A percentile compares a stretch with the other conserved stretches of the same genome.
Evolutionary conservation across 2,797 vertebrate species (phyloP).

Genomic region (Arremon aurantiirostris): DNA sequence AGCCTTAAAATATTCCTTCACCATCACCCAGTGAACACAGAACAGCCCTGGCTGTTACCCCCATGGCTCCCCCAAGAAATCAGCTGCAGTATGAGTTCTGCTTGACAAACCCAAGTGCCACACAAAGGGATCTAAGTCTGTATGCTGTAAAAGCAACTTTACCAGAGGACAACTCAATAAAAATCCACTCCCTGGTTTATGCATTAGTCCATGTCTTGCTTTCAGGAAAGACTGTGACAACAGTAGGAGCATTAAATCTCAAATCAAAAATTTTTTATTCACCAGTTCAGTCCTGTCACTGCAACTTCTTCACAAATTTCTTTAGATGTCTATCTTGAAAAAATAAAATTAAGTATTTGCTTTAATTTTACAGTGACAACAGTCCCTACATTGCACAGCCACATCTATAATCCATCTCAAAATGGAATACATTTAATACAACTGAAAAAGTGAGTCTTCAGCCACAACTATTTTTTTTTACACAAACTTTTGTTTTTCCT

Average conservation of each 20-base stretch:
- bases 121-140: neutral
- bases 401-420: neutral
- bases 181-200: neutral
- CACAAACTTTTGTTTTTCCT: neutral
- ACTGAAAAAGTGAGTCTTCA: neutral
- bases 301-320: neutral
- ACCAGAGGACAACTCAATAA: neutral
- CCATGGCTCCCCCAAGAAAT: neutral
- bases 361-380: neutral
- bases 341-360: neutral
- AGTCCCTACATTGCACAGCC: neutral
- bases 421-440: neutral
- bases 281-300: neutral
- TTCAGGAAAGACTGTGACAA: neutral
- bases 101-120: neutral
- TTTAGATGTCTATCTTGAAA: neutral
- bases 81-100: neutral
- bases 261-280: neutral
- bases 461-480: neutral
- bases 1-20: neutral
- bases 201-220: neutral
- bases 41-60: neutral
- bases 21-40: neutral
- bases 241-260: neutral
- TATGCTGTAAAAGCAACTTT: neutral